Percentiles rank a stretch among this genome's conserved stretches.
Conservation (phyloP, 2,888 invertebrate genomes). For the Orchesellides sinensis region DNA sequence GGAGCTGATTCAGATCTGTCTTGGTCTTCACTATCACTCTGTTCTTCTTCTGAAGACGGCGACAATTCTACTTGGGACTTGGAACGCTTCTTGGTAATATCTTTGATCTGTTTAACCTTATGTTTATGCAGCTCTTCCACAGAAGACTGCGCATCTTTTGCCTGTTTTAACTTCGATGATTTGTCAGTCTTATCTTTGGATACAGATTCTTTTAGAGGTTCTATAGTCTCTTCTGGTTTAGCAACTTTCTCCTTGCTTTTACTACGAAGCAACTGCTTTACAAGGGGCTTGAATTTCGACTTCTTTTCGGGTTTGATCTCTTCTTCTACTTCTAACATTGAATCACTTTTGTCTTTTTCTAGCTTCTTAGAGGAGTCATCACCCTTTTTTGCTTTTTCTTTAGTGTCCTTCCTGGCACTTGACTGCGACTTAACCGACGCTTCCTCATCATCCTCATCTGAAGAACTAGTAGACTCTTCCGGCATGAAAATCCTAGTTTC, state of each 20-base stretch:
- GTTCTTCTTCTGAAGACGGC: not conserved
- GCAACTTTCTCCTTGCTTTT: conserved; percentile 20
- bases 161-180: not conserved
- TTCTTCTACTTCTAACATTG: not conserved
- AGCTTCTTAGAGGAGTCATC: not conserved
- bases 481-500: conserved; percentile 32
- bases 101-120: not conserved
- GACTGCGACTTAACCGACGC: not conserved
- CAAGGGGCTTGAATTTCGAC: conserved; percentile 11
- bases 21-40: not conserved
- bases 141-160: not conserved
- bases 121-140: not conserved
- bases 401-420: not conserved
- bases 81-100: too few relatives aligned
- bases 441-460: not conserved
- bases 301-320: not conserved
- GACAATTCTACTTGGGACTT: too few relatives aligned
- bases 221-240: not conserved
- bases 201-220: not conserved
- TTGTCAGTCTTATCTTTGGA: not conserved
- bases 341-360: not conserved
- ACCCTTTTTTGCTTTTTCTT: not conserved
- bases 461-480: not conserved
- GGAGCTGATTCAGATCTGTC: not conserved
- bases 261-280: not conserved